Evolutionary conservation across 2,797 vertebrate genomes (phyloP), one percentile per base, ranked within the genome.

Genomic region (Telmatherina bonti): DNA sequence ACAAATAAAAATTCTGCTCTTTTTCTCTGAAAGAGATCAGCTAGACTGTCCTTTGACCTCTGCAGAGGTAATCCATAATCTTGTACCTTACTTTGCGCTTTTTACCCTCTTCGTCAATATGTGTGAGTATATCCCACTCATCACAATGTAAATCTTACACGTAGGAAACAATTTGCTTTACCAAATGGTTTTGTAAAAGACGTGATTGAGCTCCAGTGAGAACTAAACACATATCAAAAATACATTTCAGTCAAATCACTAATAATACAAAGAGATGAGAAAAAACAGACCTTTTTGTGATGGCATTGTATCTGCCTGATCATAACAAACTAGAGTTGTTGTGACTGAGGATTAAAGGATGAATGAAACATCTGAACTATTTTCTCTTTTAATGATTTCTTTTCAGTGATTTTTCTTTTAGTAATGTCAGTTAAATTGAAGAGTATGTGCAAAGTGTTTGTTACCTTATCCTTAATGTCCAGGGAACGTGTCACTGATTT

Each of bases 321-420:
- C 26, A 31, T 60, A 62, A 70, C 43, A 31, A 41, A 57, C n/a
- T 22, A 12, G 16, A 58, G 56, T 62, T 68, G 62, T 49, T 57
- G 54, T 56, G 33, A 77, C 53, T 53, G 30, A 67, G 24, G 22
- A 33, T 55, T 41, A 9, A 59, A 63, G 27, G 43, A 59, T 77
- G 27, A 70, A 67, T 64, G 53, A 67, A 67, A 63, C 41, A 72
- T 59, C 33, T 56, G 63, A n/a, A n/a, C n/a, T n/a, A n/a, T n/a
- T n/a, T 33, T 53, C n/a, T 54, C 11, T 24, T 69, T 31, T 18
- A 58, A 59, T 47, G 5, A 63, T 41, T 18, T 31, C n/a, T 1
- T 26, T 51, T 33, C 54, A 26, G 20, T 13, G 27, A 29, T 53
- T 51, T 43, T 18, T 31, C 36, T 54, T 33, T 7, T 29, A 1